phyloP scores from a whole-genome alignment of 2,888 invertebrate genomes.

The Mythimna impura region DNA sequence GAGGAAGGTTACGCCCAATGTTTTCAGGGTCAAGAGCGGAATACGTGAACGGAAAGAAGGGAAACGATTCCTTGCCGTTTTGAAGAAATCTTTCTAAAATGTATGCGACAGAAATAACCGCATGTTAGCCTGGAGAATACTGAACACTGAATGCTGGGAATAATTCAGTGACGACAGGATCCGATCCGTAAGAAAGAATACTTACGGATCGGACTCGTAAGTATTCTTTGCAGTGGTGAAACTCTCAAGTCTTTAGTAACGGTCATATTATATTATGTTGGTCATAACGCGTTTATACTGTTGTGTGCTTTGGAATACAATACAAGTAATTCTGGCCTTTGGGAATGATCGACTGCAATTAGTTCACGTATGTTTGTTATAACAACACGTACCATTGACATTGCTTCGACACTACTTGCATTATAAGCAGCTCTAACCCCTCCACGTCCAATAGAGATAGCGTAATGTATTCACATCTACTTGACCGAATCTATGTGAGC shows the following conservation, averaged over 20 bases:
- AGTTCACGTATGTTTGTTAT: slow-evolving; percentile 38
- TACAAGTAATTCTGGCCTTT: slow-evolving; percentile 15
- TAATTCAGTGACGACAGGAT: slow-evolving; percentile 25
- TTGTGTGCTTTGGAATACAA: neutral
- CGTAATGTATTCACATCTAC: slow-evolving; percentile 50
- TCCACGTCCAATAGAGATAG: slow-evolving; percentile 1
- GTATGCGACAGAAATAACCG: slow-evolving; percentile 37
- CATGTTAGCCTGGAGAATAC: slow-evolving; percentile 21
- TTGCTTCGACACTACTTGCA: slow-evolving; percentile 37
- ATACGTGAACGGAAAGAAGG: slow-evolving; percentile 49
- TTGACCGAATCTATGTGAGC: slow-evolving; percentile 64
- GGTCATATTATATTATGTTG: neutral
- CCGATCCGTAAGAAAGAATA: neutral
- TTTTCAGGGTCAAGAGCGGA: slow-evolving; percentile 57
- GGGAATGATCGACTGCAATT: slow-evolving; percentile 29
- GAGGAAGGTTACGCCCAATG: slow-evolving; percentile 58
- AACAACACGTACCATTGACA: slow-evolving; percentile 49
- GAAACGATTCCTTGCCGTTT: slow-evolving; percentile 36
- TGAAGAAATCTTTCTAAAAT: slow-evolving; percentile 44
- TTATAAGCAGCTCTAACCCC: slow-evolving; percentile 27
- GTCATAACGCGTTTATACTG: neutral
- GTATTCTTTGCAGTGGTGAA: slow-evolving; percentile 1
- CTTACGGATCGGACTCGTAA: neutral
- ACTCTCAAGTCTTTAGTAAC: neutral
- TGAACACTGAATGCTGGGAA: slow-evolving; percentile 17